A percentile compares a stretch with the other conserved stretches of the same genome.
Evolutionary conservation across 2,797 vertebrate species (phyloP).

Genomic region (Emydoidea blandingii): DNA sequence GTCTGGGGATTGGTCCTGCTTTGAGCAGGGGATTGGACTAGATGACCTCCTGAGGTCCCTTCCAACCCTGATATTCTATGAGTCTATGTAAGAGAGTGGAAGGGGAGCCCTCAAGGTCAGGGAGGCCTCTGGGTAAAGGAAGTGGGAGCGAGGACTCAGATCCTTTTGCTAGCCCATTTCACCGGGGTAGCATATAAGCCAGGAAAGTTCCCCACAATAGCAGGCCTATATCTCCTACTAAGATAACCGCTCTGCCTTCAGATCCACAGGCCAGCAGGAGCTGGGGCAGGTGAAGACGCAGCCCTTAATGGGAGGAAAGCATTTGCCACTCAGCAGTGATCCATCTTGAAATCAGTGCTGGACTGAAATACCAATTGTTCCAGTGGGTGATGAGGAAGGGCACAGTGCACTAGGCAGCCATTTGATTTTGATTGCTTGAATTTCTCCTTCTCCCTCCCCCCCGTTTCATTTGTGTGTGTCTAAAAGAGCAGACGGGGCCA

Average conservation of each 20-base stretch:
- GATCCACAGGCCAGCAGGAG: neutral
- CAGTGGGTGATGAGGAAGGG: neutral
- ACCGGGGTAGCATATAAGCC: no score
- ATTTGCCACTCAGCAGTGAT: neutral
- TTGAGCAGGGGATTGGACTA: no score
- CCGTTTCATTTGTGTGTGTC: neutral
- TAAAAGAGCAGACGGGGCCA: neutral
- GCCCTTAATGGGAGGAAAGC: neutral
- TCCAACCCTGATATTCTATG: no score
- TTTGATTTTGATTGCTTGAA: neutral
- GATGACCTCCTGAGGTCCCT: no score
- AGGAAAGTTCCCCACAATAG: no score
- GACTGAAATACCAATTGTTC: neutral
- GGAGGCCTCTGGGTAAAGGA: no score
- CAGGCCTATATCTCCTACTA: neutral
- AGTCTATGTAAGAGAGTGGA: no score
- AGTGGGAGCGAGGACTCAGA: no score
- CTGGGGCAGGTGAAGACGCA: neutral
- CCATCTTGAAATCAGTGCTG: neutral
- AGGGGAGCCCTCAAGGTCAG: no score
- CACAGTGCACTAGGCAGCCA: neutral
- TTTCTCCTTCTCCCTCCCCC: neutral
- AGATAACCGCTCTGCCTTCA: neutral
- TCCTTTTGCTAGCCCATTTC: no score
- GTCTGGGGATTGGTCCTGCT: no score